Evolutionary conservation across 30 jellyfish, hydroid and myxozoan genomes (phyloP).

Genomic region (Pseudorhiza aurosa): DNA sequence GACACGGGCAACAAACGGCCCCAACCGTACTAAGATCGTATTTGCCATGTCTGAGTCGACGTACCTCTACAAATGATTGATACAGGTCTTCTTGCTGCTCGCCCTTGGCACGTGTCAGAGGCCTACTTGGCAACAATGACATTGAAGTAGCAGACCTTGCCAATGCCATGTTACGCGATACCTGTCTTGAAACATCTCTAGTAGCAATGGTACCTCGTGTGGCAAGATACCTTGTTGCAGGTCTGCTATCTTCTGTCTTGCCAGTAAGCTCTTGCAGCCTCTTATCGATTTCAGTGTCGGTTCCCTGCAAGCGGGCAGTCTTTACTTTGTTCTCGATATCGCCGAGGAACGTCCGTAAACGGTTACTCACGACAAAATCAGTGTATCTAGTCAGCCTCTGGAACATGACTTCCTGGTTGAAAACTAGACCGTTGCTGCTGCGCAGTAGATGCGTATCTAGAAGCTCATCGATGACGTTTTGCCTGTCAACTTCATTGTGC

Average conservation of each 20-base stretch:
- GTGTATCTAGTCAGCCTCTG: slow-evolving; percentile 88
- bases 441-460: slow-evolving; percentile 83
- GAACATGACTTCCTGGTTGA: slow-evolving; percentile 72
- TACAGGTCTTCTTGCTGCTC: slow-evolving; percentile 76
- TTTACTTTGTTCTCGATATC: slow-evolving; percentile 74
- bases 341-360: slow-evolving; percentile 77
- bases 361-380: slow-evolving; percentile 86
- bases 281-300: slow-evolving; percentile 83
- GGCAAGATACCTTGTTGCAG: slow-evolving; percentile 67
- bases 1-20: too few species aligned
- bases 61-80: slow-evolving; percentile 75
- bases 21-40: too few species aligned
- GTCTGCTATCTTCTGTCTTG: slow-evolving; percentile 49
- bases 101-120: slow-evolving; percentile 54
- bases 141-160: slow-evolving; percentile 86
- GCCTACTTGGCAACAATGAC: slow-evolving; percentile 73
- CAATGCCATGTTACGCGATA: slow-evolving; percentile 83
- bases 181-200: slow-evolving; percentile 72
- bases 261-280: slow-evolving; percentile 78
- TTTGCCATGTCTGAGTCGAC: too few species aligned
- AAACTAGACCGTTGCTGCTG: slow-evolving; percentile 48
- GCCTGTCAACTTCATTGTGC: slow-evolving; percentile 80
- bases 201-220: slow-evolving; percentile 61
- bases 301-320: slow-evolving; percentile 82
- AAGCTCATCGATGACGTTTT: slow-evolving; percentile 86